phyloP scores from a whole-genome alignment of 2,888 invertebrate genomes.

The Drosophila nr. perissopoda region DNA sequence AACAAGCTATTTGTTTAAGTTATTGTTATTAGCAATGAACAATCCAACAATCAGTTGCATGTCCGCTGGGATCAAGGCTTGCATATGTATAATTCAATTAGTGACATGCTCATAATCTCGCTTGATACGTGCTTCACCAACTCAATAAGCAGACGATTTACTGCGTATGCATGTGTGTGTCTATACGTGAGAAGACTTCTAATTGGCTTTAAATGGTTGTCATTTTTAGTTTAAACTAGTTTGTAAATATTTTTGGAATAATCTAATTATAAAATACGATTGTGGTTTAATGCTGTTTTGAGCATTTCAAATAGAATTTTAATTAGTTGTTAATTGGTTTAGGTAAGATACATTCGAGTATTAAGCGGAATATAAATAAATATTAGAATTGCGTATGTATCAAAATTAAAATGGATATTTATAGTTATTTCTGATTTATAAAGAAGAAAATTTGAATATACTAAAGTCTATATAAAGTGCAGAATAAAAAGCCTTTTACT shows the following conservation, averaged over 20 bases:
- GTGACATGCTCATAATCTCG: conserved; percentile 51
- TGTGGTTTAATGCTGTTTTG: no score
- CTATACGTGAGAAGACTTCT: conserved; percentile 16
- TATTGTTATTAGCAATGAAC: conserved; percentile 57
- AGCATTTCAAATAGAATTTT: not conserved
- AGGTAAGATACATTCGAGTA: not conserved
- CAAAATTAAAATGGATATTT: not conserved
- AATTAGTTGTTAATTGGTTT: not conserved
- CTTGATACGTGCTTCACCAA: conserved; percentile 43
- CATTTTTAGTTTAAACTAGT: not conserved
- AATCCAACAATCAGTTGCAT: conserved; percentile 42
- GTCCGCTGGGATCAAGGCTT: conserved; percentile 42
- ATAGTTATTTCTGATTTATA: not conserved
- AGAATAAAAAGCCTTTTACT: not conserved
- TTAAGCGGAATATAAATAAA: not conserved
- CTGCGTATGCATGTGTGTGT: not conserved
- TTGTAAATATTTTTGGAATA: not conserved
- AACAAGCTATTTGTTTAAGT: conserved; percentile 56
- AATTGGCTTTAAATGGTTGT: conserved; percentile 25
- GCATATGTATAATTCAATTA: conserved; percentile 65
- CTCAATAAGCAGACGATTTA: conserved; percentile 25
- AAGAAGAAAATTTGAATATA: not conserved
- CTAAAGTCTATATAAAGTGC: not conserved
- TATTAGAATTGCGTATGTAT: not conserved
- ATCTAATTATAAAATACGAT: not conserved